Evolutionary conservation across 2,888 invertebrate genomes (phyloP).

Genomic region (Mythimna ferrago): DNA sequence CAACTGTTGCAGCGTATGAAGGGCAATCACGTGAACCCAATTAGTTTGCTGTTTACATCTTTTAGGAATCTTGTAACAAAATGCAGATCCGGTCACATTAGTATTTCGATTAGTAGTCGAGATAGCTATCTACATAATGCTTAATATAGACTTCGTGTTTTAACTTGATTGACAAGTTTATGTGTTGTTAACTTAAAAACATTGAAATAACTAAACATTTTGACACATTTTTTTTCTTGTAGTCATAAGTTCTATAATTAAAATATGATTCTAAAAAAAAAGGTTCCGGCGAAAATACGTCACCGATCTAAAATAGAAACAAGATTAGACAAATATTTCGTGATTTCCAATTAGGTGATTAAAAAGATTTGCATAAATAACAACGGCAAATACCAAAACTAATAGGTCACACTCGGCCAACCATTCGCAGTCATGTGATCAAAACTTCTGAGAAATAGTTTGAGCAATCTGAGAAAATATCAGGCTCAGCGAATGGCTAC

Average conservation of each 20-base stretch:
- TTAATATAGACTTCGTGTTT: neutral
- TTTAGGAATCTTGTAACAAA: neutral
- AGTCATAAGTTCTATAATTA: neutral
- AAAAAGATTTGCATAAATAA: constrained; percentile 42
- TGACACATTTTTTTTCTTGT: neutral
- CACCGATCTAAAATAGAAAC: constrained; percentile 22
- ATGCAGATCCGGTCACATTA: neutral
- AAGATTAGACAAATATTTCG: constrained; percentile 6
- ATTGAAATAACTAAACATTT: neutral
- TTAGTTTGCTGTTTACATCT: constrained; percentile 22
- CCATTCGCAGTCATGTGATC: constrained; percentile 56
- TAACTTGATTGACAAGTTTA: constrained; percentile 3
- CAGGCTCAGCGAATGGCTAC: constrained; percentile 38
- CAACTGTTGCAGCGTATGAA: constrained; percentile 44
- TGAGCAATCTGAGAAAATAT: constrained; percentile 59
- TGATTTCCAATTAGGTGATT: constrained; percentile 18
- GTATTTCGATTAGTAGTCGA: neutral
- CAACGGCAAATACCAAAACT: constrained; percentile 55
- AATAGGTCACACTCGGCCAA: constrained; percentile 53
- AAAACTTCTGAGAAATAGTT: constrained; percentile 56
- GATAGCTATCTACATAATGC: neutral
- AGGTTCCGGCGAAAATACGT: constrained; percentile 1
- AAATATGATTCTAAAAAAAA: neutral
- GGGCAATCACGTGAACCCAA: constrained; percentile 35
- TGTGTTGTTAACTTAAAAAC: neutral